Percentiles rank a stretch among this genome's conserved stretches.
Evolutionary conservation across 2,113 vertebrate species (phyloP).

Genomic region (Pygoscelis adeliae): DNA sequence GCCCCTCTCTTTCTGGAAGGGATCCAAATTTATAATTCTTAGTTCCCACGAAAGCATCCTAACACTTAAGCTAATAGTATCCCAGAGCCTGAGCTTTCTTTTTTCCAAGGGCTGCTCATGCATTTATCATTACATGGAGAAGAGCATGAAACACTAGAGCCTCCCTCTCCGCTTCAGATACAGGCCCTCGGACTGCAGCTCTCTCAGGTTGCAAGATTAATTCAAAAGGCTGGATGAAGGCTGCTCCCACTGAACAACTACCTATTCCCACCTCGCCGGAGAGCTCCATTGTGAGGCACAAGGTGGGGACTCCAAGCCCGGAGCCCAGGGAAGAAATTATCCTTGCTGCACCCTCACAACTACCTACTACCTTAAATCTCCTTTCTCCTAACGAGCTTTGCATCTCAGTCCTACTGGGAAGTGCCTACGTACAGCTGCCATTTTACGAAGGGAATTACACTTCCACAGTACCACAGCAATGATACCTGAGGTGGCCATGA

Average conservation of each 20-base stretch:
- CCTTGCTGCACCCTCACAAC: not conserved
- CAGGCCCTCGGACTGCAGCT: not conserved
- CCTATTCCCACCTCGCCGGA: not conserved
- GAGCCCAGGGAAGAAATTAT: not conserved
- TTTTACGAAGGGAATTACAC: not conserved
- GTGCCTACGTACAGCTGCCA: not conserved
- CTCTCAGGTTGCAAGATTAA: not conserved
- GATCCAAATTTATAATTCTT: not conserved
- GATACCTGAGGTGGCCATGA: fast-evolving
- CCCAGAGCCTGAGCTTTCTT: not conserved
- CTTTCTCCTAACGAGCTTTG: not conserved
- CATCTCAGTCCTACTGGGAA: not conserved
- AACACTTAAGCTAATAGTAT: not conserved
- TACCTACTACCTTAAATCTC: not conserved
- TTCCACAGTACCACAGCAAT: not conserved
- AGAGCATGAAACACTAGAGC: not conserved
- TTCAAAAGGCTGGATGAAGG: not conserved
- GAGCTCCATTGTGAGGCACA: fast-evolving
- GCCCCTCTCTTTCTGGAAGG: fast-evolving
- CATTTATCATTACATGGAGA: not conserved
- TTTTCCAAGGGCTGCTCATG: not conserved
- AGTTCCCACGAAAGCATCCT: not conserved
- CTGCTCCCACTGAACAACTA: not conserved
- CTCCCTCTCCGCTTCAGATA: not conserved
- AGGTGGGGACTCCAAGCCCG: not conserved